Base-by-base conservation (phyloP, 2,797 vertebrate species). In the Chloroceryle amazona region DNA sequence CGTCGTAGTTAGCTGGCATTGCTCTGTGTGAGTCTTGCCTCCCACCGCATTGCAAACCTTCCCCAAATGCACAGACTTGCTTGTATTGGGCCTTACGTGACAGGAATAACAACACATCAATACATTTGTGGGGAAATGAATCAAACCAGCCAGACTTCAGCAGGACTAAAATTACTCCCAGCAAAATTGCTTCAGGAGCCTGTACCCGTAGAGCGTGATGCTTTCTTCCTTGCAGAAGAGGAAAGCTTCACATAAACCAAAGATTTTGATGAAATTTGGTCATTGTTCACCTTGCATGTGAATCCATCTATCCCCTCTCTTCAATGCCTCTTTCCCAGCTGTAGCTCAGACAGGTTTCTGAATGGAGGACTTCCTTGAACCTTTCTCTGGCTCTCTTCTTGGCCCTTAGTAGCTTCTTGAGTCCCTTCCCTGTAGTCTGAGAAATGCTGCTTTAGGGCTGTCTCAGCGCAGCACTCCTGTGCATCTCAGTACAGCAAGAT, bases 161-260 rank as follows among this genome's bases (percentile, higher is more conserved):
- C 23, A 75, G 51, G 47, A 33, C 26, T 83, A 63, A 83, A 91
- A 58, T 80, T 14, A 52, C 55, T 68, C 33, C 18, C 31, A 18
- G 39, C 9, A n/a, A 65, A 57, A 86, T 25, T 26, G 22, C 65
- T 83, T 70, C 37, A 63, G 72, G 33, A 72, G 6, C 4, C 21
- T 0, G 0, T 51, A 15, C 10, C 17, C 65, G 14, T 21, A 54
- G 4, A 46, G 23, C 0, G 1, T 22, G 52, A 89, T 29, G 8
- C 41, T 46, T 73, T 81, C 31, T 41, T 80, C 75, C 46, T 44
- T 46, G 49, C 13, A 62, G 68, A n/a, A 90, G 57, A 83, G 23
- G 41, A 67, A 80, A 46, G 28, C 39, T 73, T 81, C 2, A 14
- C 4, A 4, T 37, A 35, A 44, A 31, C 11, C 7, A 12, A 3